Conservation (phyloP, 1,140 invertebrate species). For the Drepana arcuata region DNA sequence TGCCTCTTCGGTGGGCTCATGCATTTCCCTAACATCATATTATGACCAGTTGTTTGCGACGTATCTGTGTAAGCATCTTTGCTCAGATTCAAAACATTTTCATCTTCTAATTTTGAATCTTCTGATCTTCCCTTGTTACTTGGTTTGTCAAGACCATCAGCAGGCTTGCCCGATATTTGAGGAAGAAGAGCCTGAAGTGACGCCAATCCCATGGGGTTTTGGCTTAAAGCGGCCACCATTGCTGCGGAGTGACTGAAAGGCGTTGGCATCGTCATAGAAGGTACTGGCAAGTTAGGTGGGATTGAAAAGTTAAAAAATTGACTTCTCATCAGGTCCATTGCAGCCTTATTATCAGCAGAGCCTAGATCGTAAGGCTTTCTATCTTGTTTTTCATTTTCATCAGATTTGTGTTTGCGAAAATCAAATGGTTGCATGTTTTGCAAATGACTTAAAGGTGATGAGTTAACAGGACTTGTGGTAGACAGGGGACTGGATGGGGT, state of each 20-base stretch:
- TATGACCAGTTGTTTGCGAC: constrained; percentile 63
- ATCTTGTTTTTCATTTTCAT: constrained; percentile 46
- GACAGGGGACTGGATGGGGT: constrained; percentile 62
- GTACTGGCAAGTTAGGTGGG: constrained; percentile 77
- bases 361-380: constrained; percentile 60
- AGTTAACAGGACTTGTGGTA: constrained; percentile 71
- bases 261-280: constrained; percentile 65
- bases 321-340: constrained; percentile 73
- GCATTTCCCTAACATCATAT: constrained; percentile 78
- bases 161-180: constrained; percentile 50
- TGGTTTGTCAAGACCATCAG: constrained; percentile 33
- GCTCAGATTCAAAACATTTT: constrained; percentile 82
- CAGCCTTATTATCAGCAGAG: constrained; percentile 58
- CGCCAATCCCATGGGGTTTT: constrained; percentile 61
- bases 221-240: constrained; percentile 69
- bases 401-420: constrained; percentile 78
- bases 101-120: constrained; percentile 76
- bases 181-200: constrained; percentile 58
- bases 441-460: constrained; percentile 88
- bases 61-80: constrained; percentile 68
- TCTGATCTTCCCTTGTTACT: constrained; percentile 32
- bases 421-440: constrained; percentile 97
- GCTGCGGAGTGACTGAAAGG: constrained; percentile 72
- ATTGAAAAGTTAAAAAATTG: constrained; percentile 73
- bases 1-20: constrained; percentile 91